Conservation (phyloP, 2,113 vertebrate genomes). For the Corvus moneduloides region DNA sequence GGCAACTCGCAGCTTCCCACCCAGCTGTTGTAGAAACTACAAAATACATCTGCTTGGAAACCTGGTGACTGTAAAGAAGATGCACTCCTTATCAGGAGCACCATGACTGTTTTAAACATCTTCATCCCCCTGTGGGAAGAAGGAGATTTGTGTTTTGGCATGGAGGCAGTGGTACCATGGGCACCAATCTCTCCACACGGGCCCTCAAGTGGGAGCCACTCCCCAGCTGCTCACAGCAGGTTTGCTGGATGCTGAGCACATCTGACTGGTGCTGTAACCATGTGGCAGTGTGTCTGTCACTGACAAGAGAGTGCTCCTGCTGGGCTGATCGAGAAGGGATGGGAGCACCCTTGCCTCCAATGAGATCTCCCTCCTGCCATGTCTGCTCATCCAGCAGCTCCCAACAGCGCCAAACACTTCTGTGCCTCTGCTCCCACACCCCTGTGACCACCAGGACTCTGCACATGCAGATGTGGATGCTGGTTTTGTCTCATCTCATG, state of each 20-base stretch:
- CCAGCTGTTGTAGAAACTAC: not conserved
- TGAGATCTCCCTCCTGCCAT: not conserved
- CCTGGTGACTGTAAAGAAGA: not conserved
- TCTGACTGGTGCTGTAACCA: not conserved
- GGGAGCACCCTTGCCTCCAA: not conserved
- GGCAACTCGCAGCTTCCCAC: not conserved
- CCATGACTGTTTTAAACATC: not conserved
- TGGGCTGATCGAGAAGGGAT: not conserved
- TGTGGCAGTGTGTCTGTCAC: rapidly evolving
- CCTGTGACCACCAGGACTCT: not conserved
- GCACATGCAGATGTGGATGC: not conserved
- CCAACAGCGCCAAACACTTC: rapidly evolving
- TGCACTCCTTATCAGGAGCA: not conserved
- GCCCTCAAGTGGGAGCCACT: rapidly evolving
- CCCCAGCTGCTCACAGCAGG: rapidly evolving
- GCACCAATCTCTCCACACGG: not conserved
- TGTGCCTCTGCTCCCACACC: rapidly evolving
- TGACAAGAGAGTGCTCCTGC: not conserved
- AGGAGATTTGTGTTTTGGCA: not conserved
- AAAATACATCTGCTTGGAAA: not conserved
- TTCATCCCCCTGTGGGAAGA: not conserved
- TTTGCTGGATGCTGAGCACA: not conserved
- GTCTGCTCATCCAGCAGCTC: not conserved
- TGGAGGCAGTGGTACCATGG: not conserved
- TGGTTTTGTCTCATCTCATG: not conserved